Base-by-base conservation (phyloP, 2,797 vertebrate species). In the Gorsachius magnificus region DNA sequence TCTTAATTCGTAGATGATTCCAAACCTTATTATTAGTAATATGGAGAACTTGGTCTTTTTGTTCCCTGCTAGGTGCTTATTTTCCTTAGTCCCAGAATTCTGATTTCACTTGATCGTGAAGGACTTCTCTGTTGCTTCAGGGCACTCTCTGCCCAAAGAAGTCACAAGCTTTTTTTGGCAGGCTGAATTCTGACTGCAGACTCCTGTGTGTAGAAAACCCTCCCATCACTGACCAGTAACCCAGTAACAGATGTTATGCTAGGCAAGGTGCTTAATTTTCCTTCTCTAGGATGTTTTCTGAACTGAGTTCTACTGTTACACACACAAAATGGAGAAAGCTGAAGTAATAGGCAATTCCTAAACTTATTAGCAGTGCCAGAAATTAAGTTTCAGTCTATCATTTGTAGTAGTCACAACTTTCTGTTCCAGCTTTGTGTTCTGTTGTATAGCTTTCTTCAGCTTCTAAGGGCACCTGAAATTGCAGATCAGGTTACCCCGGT, bases 341-440 rank as follows among this genome's bases (percentile, higher is more conserved):
- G 15, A 35, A 61, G 29, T 95, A 91, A 94, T 17, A 87, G 53
- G 66, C 51, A 54, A 83, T 89, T 95, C 41, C 70, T 94, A 90
- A 92, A n/a, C 57, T 95, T 35, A 68, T 75, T 75, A 96, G n/a
- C 57, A 43, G 51, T 1, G 4, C 10, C 56, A 75, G 84, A 64
- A 89, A 93, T 89, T 26, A 78, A 64, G 78, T 93, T 92, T 63
- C 57, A 75, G 41, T n/a, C 69, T 53, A 29, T 68, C 24, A 4
- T 70, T 81, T 68, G 35, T 6, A 56, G 60, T 31, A 56, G 80
- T 61, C 43, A 24, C 36, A 79, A 57, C 41, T 87, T 74, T 48
- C 25, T 54, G 18, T 4, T 81, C 21, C 53, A 83, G 51, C 26
- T 25, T 15, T 35, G 20, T 68, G 45, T 41, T 74, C 57, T 85